phyloP scores from a whole-genome alignment of 2,113 vertebrate genomes.

The Bubo scandiacus region DNA sequence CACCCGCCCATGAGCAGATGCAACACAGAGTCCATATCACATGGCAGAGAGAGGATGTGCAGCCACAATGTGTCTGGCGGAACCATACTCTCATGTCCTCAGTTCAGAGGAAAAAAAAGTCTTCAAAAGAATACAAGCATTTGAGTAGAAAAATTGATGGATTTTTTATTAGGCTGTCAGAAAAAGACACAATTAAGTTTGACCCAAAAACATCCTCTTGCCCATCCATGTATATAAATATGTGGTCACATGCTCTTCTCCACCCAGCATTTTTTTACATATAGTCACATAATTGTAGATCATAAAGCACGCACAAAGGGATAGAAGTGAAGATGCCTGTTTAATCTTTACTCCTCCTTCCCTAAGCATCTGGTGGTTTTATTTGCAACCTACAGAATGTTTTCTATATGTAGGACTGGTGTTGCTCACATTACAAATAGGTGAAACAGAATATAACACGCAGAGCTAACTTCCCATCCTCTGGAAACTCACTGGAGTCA shows the following conservation, averaged over 20 bases:
- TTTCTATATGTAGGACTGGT: background rate
- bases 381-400: background rate
- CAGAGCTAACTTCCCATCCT: background rate
- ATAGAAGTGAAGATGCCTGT: background rate
- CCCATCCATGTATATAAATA: rapidly evolving
- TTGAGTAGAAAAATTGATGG: background rate
- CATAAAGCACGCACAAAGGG: background rate
- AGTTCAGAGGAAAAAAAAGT: background rate
- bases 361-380: background rate
- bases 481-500: background rate
- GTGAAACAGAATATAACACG: background rate
- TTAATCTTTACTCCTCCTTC: background rate
- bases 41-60: background rate
- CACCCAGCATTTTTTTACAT: background rate
- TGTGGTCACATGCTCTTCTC: rapidly evolving
- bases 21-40: rapidly evolving
- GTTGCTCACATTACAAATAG: background rate
- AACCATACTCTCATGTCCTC: background rate
- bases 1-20: background rate
- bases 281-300: background rate
- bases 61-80: background rate
- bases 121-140: background rate
- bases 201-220: background rate
- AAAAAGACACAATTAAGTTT: background rate
- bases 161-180: background rate